Percentiles rank a stretch among this genome's conserved stretches.
These are phyloP conservation scores for Corvus moneduloides DNA, from an alignment of 2,113 vertebrate genomes.

Conservation along the genomic window DNA sequence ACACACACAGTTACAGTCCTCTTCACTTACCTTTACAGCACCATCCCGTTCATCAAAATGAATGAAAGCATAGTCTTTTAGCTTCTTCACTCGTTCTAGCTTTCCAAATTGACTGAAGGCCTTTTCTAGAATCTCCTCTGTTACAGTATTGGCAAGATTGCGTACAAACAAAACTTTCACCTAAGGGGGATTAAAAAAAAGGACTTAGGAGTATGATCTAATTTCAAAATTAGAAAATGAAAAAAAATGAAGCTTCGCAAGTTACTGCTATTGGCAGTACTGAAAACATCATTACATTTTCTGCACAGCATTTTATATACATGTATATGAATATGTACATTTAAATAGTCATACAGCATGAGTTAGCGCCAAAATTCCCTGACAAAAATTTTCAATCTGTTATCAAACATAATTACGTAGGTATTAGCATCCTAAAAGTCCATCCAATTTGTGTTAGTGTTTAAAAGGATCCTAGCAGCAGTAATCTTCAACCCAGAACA, in stretches of 20 bases:
- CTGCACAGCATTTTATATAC: neutral
- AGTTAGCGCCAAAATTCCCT: neutral
- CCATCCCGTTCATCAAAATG: constrained; percentile 95
- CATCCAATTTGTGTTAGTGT: neutral
- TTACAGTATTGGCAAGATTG: constrained; percentile 93
- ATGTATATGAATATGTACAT: neutral
- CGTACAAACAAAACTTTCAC: constrained; percentile 97
- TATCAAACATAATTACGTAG: neutral
- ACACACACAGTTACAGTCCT: neutral
- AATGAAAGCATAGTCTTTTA: constrained; percentile 98
- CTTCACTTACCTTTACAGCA: constrained; percentile 88
- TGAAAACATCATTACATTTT: neutral
- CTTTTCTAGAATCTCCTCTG: constrained; percentile 95
- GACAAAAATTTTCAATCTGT: neutral
- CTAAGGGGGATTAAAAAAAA: constrained; percentile 47
- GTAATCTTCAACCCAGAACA: neutral
- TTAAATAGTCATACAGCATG: neutral
- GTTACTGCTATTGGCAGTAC: neutral
- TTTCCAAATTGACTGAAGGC: constrained; percentile 93
- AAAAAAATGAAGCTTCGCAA: neutral
- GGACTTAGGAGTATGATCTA: neutral
- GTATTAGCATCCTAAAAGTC: neutral
- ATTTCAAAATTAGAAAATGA: neutral
- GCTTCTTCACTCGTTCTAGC: constrained; percentile 97
- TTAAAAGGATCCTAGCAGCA: neutral